phyloP scores from a whole-genome alignment of 2,113 vertebrate genomes.

The Aspidoscelis tigris region DNA sequence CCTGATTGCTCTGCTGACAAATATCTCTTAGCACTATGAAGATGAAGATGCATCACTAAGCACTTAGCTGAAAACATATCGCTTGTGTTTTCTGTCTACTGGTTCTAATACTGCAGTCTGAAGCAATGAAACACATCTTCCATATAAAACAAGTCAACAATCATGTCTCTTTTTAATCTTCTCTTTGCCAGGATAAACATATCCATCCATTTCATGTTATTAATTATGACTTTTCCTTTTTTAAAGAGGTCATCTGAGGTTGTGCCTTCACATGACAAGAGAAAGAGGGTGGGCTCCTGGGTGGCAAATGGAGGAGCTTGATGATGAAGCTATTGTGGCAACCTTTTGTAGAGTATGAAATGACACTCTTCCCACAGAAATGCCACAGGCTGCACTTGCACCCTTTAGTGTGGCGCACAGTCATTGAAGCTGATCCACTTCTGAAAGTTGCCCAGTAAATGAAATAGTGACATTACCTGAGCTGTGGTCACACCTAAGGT shows the following conservation, averaged over 20 bases:
- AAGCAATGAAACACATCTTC: neutral
- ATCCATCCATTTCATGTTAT: neutral
- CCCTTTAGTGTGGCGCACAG: too few relatives aligned
- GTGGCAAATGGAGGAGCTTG: too few relatives aligned
- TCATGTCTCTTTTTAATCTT: neutral
- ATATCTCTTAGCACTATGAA: neutral
- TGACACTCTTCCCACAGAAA: too few relatives aligned
- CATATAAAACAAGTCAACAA: neutral
- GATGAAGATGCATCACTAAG: neutral
- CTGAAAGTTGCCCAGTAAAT: too few relatives aligned
- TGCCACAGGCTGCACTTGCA: too few relatives aligned
- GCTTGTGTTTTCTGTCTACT: neutral
- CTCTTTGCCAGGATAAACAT: neutral
- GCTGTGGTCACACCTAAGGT: too few relatives aligned
- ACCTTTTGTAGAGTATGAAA: too few relatives aligned
- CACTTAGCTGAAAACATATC: neutral
- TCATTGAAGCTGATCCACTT: too few relatives aligned
- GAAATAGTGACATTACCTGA: too few relatives aligned
- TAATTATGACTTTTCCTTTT: neutral
- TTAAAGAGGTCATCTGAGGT: neutral
- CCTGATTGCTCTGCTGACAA: neutral
- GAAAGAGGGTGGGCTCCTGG: too few relatives aligned
- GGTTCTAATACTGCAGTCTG: neutral
- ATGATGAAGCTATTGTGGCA: too few relatives aligned
- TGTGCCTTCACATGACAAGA: too few relatives aligned